Base-by-base conservation (phyloP, 2,797 vertebrate species). In the Clarias laeviceps region DNA sequence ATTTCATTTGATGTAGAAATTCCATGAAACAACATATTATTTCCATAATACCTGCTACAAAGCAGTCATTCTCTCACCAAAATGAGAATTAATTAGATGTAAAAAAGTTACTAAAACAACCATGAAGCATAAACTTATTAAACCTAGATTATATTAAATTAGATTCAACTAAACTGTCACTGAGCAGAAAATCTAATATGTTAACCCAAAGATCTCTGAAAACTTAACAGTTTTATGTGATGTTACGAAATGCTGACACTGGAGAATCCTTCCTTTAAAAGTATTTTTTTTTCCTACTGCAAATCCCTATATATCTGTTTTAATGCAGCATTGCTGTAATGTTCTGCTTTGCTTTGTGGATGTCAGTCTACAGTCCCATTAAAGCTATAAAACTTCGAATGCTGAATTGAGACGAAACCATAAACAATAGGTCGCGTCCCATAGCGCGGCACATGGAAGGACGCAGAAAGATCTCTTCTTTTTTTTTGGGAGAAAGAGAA, bases 371-470 rank as follows among this genome's bases (percentile, higher is more conserved):
- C 27, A 56, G 18, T 20, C 5, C 27, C 40, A 73, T 8, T 73
- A 73, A 12, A 70, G n/a, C 3, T 8, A 12, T 22, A 32, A 57
- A 57, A 20, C n/a, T 8, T 3, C 4, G 11, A 76, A 17, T 22
- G 54, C 3, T 54, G 24, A 69, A 27, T 1, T 5, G 18, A 83
- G 22, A 59, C 24, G 1, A 56, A 34, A 29, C n/a, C 2, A 17
- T 37, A 27, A 84, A 72, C 64, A 70, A 70, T 22, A 45, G 17
- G 56, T 40, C 50, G 17, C n/a, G 40, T 76, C 70, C 70, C 37
- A 50, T 5, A 54, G 70, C 18, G 59, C 24, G 4, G 59, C 24
- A 27, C 4, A 56, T 18, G 81, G 68, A 82, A 74, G 69, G 57
- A 72, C 18, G 56, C 24, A 24, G 37, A 22, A 20, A 15, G n/a